Evolutionary conservation across 1,140 invertebrate species (phyloP).

Genomic region (Cylas formicarius): DNA sequence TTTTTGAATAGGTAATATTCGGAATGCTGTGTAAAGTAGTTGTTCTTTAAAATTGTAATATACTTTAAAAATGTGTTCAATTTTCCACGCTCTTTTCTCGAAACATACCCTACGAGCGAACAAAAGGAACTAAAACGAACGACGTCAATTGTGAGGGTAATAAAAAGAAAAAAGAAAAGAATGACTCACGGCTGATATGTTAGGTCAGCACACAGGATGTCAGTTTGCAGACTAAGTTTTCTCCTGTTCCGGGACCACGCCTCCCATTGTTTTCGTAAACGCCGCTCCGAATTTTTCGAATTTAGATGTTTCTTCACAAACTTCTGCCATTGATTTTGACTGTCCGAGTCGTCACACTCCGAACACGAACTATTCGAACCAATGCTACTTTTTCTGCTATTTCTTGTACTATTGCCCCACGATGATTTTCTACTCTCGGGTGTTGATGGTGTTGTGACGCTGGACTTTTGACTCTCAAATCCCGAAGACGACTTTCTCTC

Average conservation of each 20-base stretch:
- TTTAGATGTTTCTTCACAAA: constrained; percentile 50
- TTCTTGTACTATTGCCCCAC: constrained; percentile 27
- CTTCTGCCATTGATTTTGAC: constrained; percentile 49
- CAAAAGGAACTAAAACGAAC: background rate
- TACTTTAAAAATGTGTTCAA: too few species aligned
- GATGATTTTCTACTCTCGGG: constrained; percentile 32
- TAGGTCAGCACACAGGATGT: constrained; percentile 12
- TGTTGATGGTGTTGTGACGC: constrained; percentile 32
- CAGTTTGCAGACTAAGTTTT: constrained; percentile 37
- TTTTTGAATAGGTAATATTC: too few species aligned
- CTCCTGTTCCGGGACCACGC: constrained; percentile 51
- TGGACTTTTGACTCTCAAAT: constrained; percentile 35
- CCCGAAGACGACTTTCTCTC: constrained; percentile 30
- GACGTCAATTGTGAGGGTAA: background rate
- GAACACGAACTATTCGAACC: constrained; percentile 50
- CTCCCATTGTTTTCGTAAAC: constrained; percentile 48
- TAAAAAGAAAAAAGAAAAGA: too few species aligned
- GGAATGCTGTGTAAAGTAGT: too few species aligned
- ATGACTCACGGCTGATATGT: constrained; percentile 32
- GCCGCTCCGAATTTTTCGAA: constrained; percentile 47
- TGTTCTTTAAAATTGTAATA: too few species aligned
- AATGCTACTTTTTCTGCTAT: constrained; percentile 47
- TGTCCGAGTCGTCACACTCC: constrained; percentile 46
- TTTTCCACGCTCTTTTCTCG: too few species aligned
- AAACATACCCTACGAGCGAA: too few species aligned